These are phyloP conservation scores for Pseudopleuronectes americanus DNA, from an alignment of 2,797 vertebrate species.

Conservation along the genomic window DNA sequence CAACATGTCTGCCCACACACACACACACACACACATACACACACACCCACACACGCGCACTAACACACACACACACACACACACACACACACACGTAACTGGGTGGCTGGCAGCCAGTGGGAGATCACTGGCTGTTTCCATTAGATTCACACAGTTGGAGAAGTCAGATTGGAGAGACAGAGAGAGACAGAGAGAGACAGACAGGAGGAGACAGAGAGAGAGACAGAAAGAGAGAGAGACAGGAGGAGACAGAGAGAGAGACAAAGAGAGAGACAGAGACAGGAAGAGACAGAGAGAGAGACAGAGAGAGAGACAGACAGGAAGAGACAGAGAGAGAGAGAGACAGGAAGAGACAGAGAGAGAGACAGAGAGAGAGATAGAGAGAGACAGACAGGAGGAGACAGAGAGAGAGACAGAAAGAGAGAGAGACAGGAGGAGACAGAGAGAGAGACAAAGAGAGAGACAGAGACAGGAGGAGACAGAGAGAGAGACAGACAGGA, in stretches of 20 bases:
- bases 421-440: too few species aligned
- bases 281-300: too few species aligned
- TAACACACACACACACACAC: constrained; percentile 9
- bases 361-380: too few species aligned
- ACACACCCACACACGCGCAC: constrained; percentile 23
- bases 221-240: too few species aligned
- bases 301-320: too few species aligned
- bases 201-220: not conserved
- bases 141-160: constrained; percentile 32
- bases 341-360: too few species aligned
- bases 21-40: constrained; percentile 31
- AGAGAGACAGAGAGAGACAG: not conserved
- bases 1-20: constrained; percentile 37
- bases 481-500: too few species aligned
- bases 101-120: constrained; percentile 23
- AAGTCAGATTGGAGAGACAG: constrained; percentile 6
- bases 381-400: too few species aligned
- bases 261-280: too few species aligned
- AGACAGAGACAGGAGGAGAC: too few species aligned
- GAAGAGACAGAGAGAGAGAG: not conserved
- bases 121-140: constrained; percentile 50
- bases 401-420: too few species aligned
- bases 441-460: too few species aligned
- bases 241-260: not conserved
- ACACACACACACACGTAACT: not conserved